These are phyloP conservation scores for Yasuhikotakia modesta DNA, from an alignment of 2,797 vertebrate species.

Conservation along the genomic window DNA sequence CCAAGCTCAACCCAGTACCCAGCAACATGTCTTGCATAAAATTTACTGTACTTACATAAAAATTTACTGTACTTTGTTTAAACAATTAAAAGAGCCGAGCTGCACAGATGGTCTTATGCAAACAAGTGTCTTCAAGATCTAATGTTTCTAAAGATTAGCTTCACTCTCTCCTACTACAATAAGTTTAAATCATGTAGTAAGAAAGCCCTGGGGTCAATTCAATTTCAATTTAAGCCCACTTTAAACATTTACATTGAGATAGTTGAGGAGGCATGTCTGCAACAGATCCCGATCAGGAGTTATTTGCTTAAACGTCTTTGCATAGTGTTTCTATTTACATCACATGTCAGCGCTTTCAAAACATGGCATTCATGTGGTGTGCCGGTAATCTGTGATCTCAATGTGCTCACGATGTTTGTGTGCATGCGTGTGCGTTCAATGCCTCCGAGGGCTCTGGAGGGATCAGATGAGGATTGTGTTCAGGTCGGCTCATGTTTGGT, in stretches of 20 bases:
- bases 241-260: background rate
- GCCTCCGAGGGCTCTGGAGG: slow-evolving; percentile 51
- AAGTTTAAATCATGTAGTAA: background rate
- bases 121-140: background rate
- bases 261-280: slow-evolving; percentile 4
- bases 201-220: background rate
- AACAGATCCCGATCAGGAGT: slow-evolving; percentile 10
- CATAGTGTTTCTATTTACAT: slow-evolving; percentile 20
- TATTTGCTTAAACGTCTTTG: slow-evolving; percentile 10
- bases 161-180: background rate
- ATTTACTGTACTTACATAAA: no score
- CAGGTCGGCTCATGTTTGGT: slow-evolving; percentile 30
- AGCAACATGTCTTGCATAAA: background rate
- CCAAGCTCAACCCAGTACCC: no score
- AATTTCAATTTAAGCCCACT: background rate
- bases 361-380: background rate
- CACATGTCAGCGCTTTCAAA: slow-evolving; percentile 30
- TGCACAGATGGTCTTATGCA: background rate
- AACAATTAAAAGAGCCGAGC: background rate
- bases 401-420: slow-evolving; percentile 25
- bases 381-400: slow-evolving; percentile 1
- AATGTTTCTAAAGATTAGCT: background rate
- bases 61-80: background rate
- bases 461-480: slow-evolving; percentile 67
- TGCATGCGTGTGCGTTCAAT: slow-evolving; percentile 44